Base-by-base conservation (phyloP, 1,140 invertebrate species). In the Drosophila setifemur region DNA sequence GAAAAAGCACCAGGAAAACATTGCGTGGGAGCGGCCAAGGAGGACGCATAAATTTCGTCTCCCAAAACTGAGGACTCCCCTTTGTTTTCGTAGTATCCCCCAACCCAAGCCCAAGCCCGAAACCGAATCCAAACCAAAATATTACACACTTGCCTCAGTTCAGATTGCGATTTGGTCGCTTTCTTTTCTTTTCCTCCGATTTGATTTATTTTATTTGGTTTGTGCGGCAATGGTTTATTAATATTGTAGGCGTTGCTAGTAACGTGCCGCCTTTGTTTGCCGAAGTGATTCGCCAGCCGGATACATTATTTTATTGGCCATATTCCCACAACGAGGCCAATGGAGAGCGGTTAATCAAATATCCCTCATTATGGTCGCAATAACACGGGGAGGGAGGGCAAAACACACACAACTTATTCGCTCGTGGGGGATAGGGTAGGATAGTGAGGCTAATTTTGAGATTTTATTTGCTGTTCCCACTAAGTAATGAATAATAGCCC, bases 131-230 rank as follows among this genome's bases (percentile, higher is more conserved):
- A n/a, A n/a, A 11, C n/a, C 31, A 33, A 37, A 37, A 37, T 14
- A 44, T 72, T 54, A 77, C 73, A 82, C 73, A 57, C 63, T 70
- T 58, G 48, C 77, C 54, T 75, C 77, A 47, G 63, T 81, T 77
- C 66, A 50, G 66, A 86, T 63, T 79, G 79, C 70, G 81, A 79
- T 86, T 85, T 85, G 75, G 75, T 86, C 66, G 73, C 67, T 74
- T 79, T 79, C 68, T 64, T 50, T 75, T 50, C 45, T 29, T n/a
- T n/a, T n/a, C n/a, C n/a, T n/a, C 33, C 71, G 74, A 89, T 89
- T 89, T 89, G 86, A 89, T 89, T 89, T 89, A 89, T 89, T 89
- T 89, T 89, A 89, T 89, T 89, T 89, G 86, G 67, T 86, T 86
- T 89, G 68, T 86, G 73, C 88, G 81, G 81, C 70, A 75, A 76